phyloP scores from a whole-genome alignment of 2,113 vertebrate genomes.

The Mionectes macconnelli region DNA sequence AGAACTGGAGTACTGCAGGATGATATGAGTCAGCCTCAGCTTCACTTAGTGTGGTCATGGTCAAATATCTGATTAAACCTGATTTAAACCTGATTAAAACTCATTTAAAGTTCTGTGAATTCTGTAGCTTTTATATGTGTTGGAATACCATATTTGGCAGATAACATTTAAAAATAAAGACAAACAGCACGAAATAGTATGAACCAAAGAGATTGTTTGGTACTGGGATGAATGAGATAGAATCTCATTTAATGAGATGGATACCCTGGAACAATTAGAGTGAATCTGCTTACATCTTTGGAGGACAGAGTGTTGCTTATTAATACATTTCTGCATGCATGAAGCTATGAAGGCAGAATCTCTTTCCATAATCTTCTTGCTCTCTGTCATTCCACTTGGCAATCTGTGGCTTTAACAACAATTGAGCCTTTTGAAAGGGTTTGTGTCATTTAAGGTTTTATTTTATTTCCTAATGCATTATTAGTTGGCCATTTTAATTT shows the following conservation, averaged over 20 bases:
- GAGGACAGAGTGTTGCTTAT: background rate
- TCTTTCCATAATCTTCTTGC: background rate
- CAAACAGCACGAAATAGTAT: background rate
- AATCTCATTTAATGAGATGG: background rate
- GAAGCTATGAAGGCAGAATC: background rate
- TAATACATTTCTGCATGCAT: background rate
- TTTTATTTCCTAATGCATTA: background rate
- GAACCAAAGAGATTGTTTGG: background rate
- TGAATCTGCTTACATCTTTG: background rate
- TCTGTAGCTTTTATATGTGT: background rate
- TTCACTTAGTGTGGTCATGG: background rate
- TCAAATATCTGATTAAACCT: background rate
- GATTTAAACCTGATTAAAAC: too few species aligned
- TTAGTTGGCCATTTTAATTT: background rate
- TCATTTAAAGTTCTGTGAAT: background rate
- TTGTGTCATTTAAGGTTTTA: background rate
- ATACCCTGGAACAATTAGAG: background rate
- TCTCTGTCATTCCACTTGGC: background rate
- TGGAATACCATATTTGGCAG: background rate
- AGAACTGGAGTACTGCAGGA: background rate
- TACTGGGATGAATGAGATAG: too few species aligned
- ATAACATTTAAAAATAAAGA: background rate
- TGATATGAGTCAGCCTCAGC: background rate
- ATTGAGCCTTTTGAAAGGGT: background rate
- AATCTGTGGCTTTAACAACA: background rate